Evolutionary conservation across 2,797 vertebrate genomes (phyloP).

Genomic region (Darevskia nairensis): DNA sequence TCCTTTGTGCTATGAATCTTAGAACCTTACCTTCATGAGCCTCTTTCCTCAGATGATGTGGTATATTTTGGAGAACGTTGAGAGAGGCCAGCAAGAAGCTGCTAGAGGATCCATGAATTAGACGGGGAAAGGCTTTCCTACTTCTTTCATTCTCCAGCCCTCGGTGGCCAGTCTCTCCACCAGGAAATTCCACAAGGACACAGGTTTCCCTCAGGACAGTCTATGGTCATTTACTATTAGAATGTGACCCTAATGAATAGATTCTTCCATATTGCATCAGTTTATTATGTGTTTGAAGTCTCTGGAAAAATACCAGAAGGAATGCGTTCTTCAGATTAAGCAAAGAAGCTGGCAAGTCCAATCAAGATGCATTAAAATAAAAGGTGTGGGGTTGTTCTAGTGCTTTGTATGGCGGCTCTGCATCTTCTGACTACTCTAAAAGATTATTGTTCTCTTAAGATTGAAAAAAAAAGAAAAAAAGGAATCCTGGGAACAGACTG

Average conservation of each 20-base stretch:
- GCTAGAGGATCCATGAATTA: slow-evolving; percentile 52
- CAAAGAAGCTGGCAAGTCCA: slow-evolving; percentile 45
- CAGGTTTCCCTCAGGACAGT: slow-evolving; percentile 48
- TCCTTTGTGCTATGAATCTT: slow-evolving; percentile 56
- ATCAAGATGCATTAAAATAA: slow-evolving; percentile 58
- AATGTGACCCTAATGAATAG: slow-evolving; percentile 57
- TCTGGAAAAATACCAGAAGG: slow-evolving; percentile 26
- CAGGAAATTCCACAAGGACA: not conserved
- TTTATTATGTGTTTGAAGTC: slow-evolving; percentile 11
- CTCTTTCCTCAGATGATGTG: slow-evolving; percentile 63
- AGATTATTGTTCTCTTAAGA: slow-evolving; percentile 30
- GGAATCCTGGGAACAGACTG: slow-evolving; percentile 12
- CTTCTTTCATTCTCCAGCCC: slow-evolving; percentile 44
- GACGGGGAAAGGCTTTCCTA: slow-evolving; percentile 7
- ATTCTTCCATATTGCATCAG: slow-evolving; percentile 5
- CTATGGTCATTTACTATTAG: not conserved
- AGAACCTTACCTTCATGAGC: slow-evolving; percentile 55
- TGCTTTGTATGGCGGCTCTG: slow-evolving; percentile 44
- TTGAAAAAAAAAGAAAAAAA: slow-evolving; percentile 15
- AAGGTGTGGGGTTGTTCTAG: slow-evolving; percentile 51
- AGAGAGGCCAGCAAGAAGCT: slow-evolving; percentile 30
- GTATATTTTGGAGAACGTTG: slow-evolving; percentile 63
- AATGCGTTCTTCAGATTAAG: slow-evolving; percentile 54
- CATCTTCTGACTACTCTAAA: slow-evolving; percentile 47
- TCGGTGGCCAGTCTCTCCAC: slow-evolving; percentile 56